A percentile compares a stretch with the other conserved stretches of the same genome.
phyloP scores from a whole-genome alignment of 2,113 vertebrate genomes.

The Chaetodon auriga region DNA sequence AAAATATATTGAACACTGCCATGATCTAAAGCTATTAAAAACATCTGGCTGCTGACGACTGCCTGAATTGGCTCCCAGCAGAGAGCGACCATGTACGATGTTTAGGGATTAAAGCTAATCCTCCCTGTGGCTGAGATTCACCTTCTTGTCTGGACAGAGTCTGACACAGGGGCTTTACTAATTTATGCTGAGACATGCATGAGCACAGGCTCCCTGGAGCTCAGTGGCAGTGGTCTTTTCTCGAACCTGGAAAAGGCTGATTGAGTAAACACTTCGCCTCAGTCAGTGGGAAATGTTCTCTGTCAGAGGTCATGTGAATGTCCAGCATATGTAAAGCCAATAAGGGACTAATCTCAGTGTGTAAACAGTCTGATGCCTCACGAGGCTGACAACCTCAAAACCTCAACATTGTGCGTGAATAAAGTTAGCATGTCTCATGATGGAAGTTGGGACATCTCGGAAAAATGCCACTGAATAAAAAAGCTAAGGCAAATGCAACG shows the following conservation, averaged over 20 bases:
- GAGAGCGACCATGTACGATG: conserved; percentile 60
- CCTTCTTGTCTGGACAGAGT: conserved; percentile 79
- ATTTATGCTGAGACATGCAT: conserved; percentile 81
- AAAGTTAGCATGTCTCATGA: not conserved
- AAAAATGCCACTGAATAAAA: not conserved
- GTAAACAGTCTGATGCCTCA: conserved; percentile 1
- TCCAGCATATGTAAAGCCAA: conserved; percentile 19
- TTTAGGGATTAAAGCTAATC: conserved; percentile 77
- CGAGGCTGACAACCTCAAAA: not conserved
- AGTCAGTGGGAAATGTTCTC: conserved; percentile 20
- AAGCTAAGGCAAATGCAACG: not conserved
- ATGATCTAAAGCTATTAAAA: conserved; percentile 48
- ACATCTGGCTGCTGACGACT: conserved; percentile 68
- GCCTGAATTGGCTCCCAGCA: conserved; percentile 66
- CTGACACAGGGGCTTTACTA: conserved; percentile 75
- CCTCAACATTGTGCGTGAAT: not conserved
- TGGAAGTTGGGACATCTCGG: not conserved
- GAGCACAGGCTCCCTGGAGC: conserved; percentile 67
- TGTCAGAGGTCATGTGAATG: conserved; percentile 51
- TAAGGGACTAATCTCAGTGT: conserved; percentile 19
- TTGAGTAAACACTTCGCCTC: conserved; percentile 47
- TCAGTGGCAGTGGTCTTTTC: conserved; percentile 44
- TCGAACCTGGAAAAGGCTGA: conserved; percentile 54
- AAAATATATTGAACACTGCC: conserved; percentile 20
- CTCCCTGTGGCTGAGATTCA: conserved; percentile 79